These are phyloP conservation scores for Coracopsis vasa DNA, from an alignment of 2,113 vertebrate species.

Conservation along the genomic window DNA sequence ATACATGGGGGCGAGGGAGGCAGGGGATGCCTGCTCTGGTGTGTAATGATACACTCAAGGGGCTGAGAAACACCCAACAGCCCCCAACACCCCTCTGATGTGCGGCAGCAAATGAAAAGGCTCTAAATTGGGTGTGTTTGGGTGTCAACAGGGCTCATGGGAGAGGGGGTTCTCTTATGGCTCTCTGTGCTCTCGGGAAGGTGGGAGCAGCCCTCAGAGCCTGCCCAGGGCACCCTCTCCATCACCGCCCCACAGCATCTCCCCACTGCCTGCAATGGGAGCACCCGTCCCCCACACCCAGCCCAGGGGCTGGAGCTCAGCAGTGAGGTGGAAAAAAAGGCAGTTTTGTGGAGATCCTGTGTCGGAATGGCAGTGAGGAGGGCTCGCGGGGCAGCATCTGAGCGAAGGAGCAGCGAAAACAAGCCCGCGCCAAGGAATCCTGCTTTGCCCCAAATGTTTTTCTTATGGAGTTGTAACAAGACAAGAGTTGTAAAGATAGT, in stretches of 20 bases:
- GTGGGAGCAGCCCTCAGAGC: not conserved
- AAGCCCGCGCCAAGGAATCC: slow-evolving; percentile 46
- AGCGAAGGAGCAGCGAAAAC: slow-evolving; percentile 18
- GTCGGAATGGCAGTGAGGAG: not conserved
- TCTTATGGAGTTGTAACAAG: slow-evolving; percentile 71
- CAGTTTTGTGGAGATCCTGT: not conserved
- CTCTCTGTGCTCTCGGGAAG: not conserved
- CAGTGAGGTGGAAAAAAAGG: no score
- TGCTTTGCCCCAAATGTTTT: slow-evolving; percentile 73
- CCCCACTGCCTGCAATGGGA: not conserved
- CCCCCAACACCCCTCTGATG: not conserved
- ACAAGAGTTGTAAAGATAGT: slow-evolving; percentile 74
- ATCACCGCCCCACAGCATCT: accelerated
- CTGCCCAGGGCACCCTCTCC: not conserved
- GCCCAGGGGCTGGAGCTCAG: not conserved
- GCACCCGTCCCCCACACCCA: not conserved
- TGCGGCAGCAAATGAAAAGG: not conserved
- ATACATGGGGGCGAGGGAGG: not conserved
- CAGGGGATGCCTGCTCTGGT: not conserved
- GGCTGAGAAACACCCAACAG: not conserved
- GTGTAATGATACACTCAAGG: not conserved
- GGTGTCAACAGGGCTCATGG: not conserved
- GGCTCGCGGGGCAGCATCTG: not conserved
- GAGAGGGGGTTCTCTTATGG: not conserved
- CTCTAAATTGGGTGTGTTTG: not conserved